These are phyloP conservation scores for Myripristis jacobus DNA, from an alignment of 2,797 vertebrate species.

Conservation along the genomic window DNA sequence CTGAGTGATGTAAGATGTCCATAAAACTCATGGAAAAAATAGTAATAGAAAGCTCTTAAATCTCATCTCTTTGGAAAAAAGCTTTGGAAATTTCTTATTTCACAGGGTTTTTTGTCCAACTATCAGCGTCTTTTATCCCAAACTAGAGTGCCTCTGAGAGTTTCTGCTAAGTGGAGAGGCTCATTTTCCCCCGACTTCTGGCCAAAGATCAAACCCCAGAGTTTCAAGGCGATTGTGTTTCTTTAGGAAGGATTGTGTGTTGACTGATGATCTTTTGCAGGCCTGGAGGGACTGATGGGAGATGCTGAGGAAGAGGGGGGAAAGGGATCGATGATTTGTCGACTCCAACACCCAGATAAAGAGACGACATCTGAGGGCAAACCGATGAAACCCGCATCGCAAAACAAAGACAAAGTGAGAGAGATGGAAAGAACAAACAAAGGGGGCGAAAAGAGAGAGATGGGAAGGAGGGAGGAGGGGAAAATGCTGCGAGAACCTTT, in stretches of 20 bases:
- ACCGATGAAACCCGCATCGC: slow-evolving; percentile 23
- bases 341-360: slow-evolving; percentile 48
- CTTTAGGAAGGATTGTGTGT: slow-evolving; percentile 17
- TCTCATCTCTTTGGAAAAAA: not conserved
- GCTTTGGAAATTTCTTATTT: not conserved
- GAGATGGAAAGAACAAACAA: not conserved
- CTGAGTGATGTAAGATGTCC: not conserved
- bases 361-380: slow-evolving; percentile 50
- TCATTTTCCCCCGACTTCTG: slow-evolving; percentile 21
- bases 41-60: not conserved
- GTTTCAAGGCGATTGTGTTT: slow-evolving; percentile 51
- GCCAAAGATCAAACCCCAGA: slow-evolving; percentile 12
- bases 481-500: not conserved
- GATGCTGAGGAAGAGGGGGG: slow-evolving; percentile 24
- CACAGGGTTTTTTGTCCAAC: not conserved
- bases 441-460: not conserved
- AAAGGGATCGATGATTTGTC: slow-evolving; percentile 45
- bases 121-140: not conserved
- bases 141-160: slow-evolving; percentile 21
- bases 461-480: not conserved
- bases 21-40: not conserved
- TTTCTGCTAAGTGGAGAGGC: slow-evolving; percentile 11
- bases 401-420: not conserved
- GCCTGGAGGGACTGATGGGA: slow-evolving; percentile 24
- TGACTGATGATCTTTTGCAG: slow-evolving; percentile 30